Conservation (phyloP, 2,888 invertebrate genomes). For the Folsomia candida region DNA sequence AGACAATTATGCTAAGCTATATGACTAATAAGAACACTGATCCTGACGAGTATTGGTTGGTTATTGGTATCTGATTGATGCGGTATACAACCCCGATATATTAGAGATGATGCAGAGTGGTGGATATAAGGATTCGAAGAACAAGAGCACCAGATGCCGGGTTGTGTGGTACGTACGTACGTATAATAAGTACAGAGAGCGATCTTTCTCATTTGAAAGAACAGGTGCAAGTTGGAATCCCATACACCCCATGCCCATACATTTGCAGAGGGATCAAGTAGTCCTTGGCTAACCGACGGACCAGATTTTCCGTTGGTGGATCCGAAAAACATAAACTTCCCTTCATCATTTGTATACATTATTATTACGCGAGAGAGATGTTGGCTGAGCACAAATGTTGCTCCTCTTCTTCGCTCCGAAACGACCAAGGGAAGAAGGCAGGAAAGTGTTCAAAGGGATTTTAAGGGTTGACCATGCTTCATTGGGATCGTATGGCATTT, state of each 20-base stretch:
- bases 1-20: no score
- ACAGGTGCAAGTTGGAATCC: slow-evolving; percentile 46
- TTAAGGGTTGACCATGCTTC: neutral
- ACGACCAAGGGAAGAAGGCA: no score
- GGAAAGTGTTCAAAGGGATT: neutral
- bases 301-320: slow-evolving; percentile 9
- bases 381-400: neutral
- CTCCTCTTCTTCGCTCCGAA: no score
- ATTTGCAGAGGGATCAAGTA: neutral
- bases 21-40: no score
- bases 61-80: no score
- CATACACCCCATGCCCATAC: neutral
- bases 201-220: slow-evolving; percentile 42
- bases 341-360: slow-evolving; percentile 1
- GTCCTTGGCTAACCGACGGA: neutral
- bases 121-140: no score
- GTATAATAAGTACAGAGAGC: no score
- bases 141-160: slow-evolving; percentile 37
- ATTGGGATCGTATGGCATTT: neutral
- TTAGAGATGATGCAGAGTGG: no score
- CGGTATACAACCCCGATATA: no score
- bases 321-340: slow-evolving; percentile 10
- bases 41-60: no score
- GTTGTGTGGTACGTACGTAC: no score
- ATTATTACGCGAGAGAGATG: neutral